Percentiles rank a stretch among this genome's conserved stretches.
These are phyloP conservation scores for Falco punctatus DNA, from an alignment of 2,113 vertebrate species.

Conservation along the genomic window DNA sequence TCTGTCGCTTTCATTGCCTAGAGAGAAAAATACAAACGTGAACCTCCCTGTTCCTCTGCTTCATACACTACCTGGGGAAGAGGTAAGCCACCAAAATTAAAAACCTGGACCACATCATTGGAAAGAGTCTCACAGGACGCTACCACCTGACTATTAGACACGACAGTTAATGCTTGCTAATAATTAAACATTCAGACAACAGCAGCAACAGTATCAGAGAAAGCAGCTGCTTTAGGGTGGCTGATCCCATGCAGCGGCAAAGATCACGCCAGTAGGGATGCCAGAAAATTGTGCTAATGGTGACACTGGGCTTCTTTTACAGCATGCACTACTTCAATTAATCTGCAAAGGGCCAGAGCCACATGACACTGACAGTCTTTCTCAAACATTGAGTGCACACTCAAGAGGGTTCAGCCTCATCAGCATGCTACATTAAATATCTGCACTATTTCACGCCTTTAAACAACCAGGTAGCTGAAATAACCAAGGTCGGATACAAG, in stretches of 20 bases:
- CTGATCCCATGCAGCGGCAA: rapidly evolving
- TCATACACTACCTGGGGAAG: background rate
- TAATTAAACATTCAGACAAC: background rate
- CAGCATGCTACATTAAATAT: background rate
- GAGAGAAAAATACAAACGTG: background rate
- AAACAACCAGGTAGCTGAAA: background rate
- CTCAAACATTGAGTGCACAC: rapidly evolving
- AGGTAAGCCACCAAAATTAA: background rate
- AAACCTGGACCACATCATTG: background rate
- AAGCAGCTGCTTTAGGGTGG: background rate
- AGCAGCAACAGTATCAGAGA: background rate
- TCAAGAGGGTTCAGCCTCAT: background rate
- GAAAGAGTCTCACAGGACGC: background rate
- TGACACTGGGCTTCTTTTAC: background rate
- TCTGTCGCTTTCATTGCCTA: background rate
- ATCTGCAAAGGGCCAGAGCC: background rate
- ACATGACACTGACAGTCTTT: rapidly evolving
- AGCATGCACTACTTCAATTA: background rate
- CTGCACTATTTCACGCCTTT: background rate
- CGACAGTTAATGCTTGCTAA: background rate
- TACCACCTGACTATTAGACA: background rate
- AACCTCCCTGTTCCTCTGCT: no score
- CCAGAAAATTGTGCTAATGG: rapidly evolving
- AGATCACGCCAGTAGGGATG: rapidly evolving
- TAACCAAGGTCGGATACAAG: background rate